Evolutionary conservation across 1,140 invertebrate species (phyloP).

Genomic region (Helicorthomorpha holstii): DNA sequence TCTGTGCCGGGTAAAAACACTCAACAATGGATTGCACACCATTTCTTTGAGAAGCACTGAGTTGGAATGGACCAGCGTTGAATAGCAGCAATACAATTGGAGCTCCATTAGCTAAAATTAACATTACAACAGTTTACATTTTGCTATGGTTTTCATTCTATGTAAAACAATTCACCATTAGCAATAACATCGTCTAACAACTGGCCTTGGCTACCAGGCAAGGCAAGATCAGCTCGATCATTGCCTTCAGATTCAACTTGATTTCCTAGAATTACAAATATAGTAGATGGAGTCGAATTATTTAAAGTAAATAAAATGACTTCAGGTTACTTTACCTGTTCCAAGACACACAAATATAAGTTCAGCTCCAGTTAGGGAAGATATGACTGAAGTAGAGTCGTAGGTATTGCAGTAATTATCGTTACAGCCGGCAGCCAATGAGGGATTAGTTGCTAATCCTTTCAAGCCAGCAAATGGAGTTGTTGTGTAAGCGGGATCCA

Average conservation of each 20-base stretch:
- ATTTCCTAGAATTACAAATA: conserved; percentile 6
- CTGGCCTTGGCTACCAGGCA: conserved; percentile 13
- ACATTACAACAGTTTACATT: no score
- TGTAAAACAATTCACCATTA: not conserved
- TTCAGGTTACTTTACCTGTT: conserved; percentile 21
- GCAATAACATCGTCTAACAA: conserved; percentile 11
- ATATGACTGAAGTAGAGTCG: conserved; percentile 12
- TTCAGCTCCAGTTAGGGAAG: conserved; percentile 16
- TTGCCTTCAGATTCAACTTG: conserved; percentile 12
- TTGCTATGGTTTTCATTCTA: no score
- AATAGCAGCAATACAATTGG: conserved; percentile 20
- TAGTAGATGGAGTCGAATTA: not conserved
- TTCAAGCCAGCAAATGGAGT: conserved; percentile 19
- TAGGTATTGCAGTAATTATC: conserved; percentile 16
- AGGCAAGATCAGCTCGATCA: conserved; percentile 7
- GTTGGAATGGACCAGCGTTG: conserved; percentile 20
- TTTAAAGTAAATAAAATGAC: not conserved
- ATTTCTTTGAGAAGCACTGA: conserved; percentile 9
- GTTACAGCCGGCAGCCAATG: conserved; percentile 18
- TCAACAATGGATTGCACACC: conserved; percentile 19
- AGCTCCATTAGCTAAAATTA: no score
- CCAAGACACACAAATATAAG: conserved; percentile 22
- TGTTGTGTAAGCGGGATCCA: conserved; percentile 15
- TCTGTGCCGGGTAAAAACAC: conserved; percentile 22
- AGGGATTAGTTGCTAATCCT: conserved; percentile 11